These are phyloP conservation scores for Phaonia tiefii DNA, from an alignment of 2,888 invertebrate species.

Conservation along the genomic window DNA sequence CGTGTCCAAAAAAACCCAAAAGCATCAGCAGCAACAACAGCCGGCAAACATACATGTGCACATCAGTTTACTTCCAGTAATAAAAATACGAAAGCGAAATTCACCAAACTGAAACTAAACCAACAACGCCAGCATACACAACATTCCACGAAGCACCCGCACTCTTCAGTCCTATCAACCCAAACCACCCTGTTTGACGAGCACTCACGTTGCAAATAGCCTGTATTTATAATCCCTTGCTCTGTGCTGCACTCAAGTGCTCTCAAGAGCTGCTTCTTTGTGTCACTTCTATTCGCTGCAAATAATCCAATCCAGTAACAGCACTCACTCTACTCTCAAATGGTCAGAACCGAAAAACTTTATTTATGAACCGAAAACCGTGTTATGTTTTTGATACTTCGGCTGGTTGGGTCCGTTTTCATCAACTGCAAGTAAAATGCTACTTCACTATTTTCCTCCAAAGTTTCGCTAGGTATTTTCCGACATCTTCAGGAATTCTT, in stretches of 20 bases:
- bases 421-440: too few relatives aligned
- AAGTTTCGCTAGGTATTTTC: too few relatives aligned
- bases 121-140: background rate
- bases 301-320: background rate
- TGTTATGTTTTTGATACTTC: too few relatives aligned
- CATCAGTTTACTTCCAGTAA: slow-evolving; percentile 58
- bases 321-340: slow-evolving; percentile 42
- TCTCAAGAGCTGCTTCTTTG: slow-evolving; percentile 21
- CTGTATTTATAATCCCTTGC: slow-evolving; percentile 50
- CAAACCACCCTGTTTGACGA: background rate
- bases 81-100: slow-evolving; percentile 61
- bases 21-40: slow-evolving; percentile 23
- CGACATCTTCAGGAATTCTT: too few relatives aligned
- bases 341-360: too few relatives aligned
- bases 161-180: too few relatives aligned
- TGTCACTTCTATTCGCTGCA: background rate
- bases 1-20: slow-evolving; percentile 35
- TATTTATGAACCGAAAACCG: too few relatives aligned
- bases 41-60: slow-evolving; percentile 48
- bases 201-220: background rate
- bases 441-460: too few relatives aligned
- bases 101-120: slow-evolving; percentile 42
- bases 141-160: slow-evolving; percentile 4
- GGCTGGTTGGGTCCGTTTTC: too few relatives aligned
- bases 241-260: slow-evolving; percentile 50